Evolutionary conservation across 2,113 vertebrate genomes (phyloP).

Genomic region (Leptocoma aspasia): DNA sequence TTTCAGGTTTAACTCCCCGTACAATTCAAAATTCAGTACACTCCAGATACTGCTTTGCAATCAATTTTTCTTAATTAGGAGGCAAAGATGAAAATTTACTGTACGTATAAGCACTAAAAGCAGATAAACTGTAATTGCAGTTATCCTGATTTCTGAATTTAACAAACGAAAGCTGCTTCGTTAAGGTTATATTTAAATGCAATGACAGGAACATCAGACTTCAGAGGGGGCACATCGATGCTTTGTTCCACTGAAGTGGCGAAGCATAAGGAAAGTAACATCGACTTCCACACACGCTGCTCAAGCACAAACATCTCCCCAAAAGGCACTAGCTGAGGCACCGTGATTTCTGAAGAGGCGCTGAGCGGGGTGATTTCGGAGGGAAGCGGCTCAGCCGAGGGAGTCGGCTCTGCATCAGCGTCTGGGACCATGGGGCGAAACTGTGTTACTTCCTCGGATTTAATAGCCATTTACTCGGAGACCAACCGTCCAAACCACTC

Average conservation of each 20-base stretch:
- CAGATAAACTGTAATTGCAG: rapidly evolving
- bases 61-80: rapidly evolving
- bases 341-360: rapidly evolving
- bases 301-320: rapidly evolving
- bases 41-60: background rate
- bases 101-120: rapidly evolving
- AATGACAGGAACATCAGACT: background rate
- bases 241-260: background rate
- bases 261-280: rapidly evolving
- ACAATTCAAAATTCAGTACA: background rate
- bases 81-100: rapidly evolving
- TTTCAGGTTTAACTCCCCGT: rapidly evolving
- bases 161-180: rapidly evolving
- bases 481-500: rapidly evolving
- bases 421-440: rapidly evolving
- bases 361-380: background rate
- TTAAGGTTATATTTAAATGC: rapidly evolving
- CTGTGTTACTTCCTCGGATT: conserved; percentile 52
- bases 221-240: rapidly evolving
- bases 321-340: rapidly evolving
- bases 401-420: background rate
- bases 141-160: background rate
- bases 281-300: rapidly evolving
- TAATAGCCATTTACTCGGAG: background rate
- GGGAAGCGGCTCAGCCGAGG: background rate